phyloP scores from a whole-genome alignment of 1,140 invertebrate genomes.

The Brachionus plicatilis region DNA sequence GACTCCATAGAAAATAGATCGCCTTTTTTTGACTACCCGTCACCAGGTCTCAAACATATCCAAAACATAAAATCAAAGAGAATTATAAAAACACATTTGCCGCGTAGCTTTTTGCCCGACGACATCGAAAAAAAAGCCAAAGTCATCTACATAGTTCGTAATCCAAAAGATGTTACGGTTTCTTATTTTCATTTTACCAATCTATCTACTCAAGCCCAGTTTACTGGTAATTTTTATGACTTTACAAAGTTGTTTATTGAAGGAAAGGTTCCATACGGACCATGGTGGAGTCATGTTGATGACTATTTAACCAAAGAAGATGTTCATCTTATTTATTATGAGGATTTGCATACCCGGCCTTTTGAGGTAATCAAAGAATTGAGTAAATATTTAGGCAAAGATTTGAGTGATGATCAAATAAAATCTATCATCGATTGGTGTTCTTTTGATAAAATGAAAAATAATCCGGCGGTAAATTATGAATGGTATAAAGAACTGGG shows the following conservation, averaged over 20 bases:
- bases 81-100: constrained; percentile 58
- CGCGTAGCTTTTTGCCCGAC: constrained; percentile 53
- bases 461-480: constrained; percentile 62
- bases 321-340: constrained; percentile 59
- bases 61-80: constrained; percentile 47
- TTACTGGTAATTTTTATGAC: constrained; percentile 27
- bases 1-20: constrained; percentile 56
- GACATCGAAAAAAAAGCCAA: constrained; percentile 58
- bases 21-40: constrained; percentile 57
- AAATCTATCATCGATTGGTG: constrained; percentile 67
- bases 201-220: neutral
- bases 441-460: constrained; percentile 71
- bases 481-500: constrained; percentile 57
- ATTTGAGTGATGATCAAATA: constrained; percentile 63
- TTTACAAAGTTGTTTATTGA: constrained; percentile 7
- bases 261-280: constrained; percentile 57
- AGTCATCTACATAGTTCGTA: constrained; percentile 79
- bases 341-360: constrained; percentile 58
- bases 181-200: constrained; percentile 76
- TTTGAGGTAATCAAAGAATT: constrained; percentile 59
- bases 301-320: constrained; percentile 54
- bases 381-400: constrained; percentile 68
- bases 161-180: constrained; percentile 87
- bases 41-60: constrained; percentile 54
- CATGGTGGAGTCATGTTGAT: constrained; percentile 59